Percentiles rank a stretch among this genome's conserved stretches.
These are phyloP conservation scores for Sitobion miscanthi DNA, from an alignment of 1,140 invertebrate genomes.

Conservation along the genomic window DNA sequence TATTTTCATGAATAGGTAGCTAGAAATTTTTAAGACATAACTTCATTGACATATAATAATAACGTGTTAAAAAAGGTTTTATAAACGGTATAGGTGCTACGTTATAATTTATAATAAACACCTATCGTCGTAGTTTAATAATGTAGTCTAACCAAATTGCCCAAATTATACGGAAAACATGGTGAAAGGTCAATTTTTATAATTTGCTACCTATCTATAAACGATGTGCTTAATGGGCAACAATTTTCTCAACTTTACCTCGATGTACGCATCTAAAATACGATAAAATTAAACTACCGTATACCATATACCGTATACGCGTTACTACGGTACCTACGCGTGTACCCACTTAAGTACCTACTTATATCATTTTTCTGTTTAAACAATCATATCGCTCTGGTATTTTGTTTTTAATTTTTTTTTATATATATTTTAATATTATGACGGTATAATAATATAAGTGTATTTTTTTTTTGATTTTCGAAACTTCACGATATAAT, in stretches of 20 bases:
- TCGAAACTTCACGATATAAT: neutral
- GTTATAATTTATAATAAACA: too few species aligned
- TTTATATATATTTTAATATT: neutral
- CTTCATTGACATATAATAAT: neutral
- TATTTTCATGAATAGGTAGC: too few species aligned
- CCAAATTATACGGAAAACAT: neutral
- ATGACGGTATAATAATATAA: neutral
- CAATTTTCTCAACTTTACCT: neutral
- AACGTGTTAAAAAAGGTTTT: neutral
- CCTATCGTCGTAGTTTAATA: neutral
- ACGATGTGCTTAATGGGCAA: neutral
- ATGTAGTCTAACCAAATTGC: neutral
- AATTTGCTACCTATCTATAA: neutral
- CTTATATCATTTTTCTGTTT: neutral
- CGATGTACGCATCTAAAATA: neutral
- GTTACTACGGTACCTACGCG: too few species aligned
- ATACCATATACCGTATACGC: too few species aligned
- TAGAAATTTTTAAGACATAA: neutral
- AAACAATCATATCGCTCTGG: neutral
- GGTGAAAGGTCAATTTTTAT: slow-evolving; percentile 22
- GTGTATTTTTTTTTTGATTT: neutral
- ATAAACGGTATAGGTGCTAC: neutral
- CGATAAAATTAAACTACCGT: neutral
- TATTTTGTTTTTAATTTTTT: neutral
- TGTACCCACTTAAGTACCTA: neutral